phyloP scores from a whole-genome alignment of 2,797 vertebrate species.

The Hapalemur alaotrensis region DNA sequence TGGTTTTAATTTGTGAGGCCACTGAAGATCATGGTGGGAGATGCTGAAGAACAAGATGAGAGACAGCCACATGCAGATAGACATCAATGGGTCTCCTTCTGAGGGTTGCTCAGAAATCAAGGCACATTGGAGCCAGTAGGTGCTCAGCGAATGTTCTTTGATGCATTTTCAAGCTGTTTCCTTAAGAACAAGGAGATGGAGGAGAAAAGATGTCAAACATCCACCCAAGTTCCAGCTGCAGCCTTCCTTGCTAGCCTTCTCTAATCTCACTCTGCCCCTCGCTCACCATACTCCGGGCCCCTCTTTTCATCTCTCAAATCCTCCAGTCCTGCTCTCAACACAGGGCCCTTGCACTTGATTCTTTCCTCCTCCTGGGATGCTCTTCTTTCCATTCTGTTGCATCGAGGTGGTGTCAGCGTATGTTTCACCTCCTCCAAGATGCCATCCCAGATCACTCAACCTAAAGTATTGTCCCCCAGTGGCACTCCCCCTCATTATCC shows the following conservation, averaged over 20 bases:
- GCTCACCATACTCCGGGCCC: background rate
- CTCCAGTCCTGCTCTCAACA: background rate
- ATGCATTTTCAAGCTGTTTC: background rate
- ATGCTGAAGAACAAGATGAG: background rate
- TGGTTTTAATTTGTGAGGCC: background rate
- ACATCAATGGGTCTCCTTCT: background rate
- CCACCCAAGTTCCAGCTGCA: background rate
- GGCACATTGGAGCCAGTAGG: background rate
- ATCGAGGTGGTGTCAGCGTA: background rate
- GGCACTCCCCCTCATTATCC: background rate
- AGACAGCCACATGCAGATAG: background rate
- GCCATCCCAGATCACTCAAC: background rate
- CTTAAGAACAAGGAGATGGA: background rate
- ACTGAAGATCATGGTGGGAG: background rate
- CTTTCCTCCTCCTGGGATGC: background rate
- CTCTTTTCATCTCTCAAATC: background rate
- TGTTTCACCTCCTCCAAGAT: background rate
- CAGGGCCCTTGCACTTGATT: background rate
- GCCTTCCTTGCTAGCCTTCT: background rate
- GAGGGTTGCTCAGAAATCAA: background rate
- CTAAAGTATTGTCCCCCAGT: background rate
- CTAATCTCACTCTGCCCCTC: background rate
- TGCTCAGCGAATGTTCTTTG: background rate
- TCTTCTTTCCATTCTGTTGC: background rate
- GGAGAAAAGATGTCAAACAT: background rate